Percentiles rank a stretch among this genome's conserved stretches.
Evolutionary conservation across 2,888 invertebrate species (phyloP).

Genomic region (Phyllotreta striolata): DNA sequence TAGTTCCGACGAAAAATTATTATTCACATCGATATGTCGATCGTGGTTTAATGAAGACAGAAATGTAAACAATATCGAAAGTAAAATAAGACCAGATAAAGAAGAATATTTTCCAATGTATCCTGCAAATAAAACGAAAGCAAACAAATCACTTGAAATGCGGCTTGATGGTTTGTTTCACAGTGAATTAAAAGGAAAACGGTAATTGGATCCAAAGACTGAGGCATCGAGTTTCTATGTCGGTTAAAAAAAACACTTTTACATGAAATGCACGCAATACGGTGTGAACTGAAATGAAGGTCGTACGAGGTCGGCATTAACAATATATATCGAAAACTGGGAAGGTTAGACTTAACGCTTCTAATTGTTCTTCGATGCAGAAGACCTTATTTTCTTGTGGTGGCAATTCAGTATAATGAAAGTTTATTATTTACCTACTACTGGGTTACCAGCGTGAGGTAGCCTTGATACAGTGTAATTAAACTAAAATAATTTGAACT

Average conservation of each 20-base stretch:
- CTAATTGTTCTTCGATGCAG: conserved; percentile 20
- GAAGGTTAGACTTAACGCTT: conserved; percentile 10
- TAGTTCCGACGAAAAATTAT: conserved; percentile 10
- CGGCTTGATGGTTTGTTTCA: conserved; percentile 22
- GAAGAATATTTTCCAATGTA: neutral
- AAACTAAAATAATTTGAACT: too few species aligned
- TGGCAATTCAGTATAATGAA: conserved; percentile 2
- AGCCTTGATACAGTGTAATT: neutral
- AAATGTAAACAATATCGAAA: too few species aligned
- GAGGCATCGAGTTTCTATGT: conserved; percentile 33
- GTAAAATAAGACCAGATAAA: too few species aligned
- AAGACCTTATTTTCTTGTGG: conserved; percentile 22
- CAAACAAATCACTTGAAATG: conserved; percentile 13
- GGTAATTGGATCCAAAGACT: conserved; percentile 31
- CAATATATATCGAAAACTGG: conserved; percentile 37
- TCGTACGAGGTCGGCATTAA: conserved; percentile 41
- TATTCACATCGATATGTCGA: conserved; percentile 1
- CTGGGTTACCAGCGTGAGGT: conserved; percentile 14
- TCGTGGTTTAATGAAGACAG: conserved; percentile 1
- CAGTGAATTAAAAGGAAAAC: conserved; percentile 34
- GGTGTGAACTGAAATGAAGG: conserved; percentile 41
- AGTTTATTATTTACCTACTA: conserved; percentile 14
- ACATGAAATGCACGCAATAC: conserved; percentile 44
- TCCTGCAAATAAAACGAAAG: neutral
- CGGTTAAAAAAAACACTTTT: conserved; percentile 36